Evolutionary conservation across 2,888 invertebrate species (phyloP), one percentile per base, ranked within the genome.

Genomic region (Balanococcus diminutus): DNA sequence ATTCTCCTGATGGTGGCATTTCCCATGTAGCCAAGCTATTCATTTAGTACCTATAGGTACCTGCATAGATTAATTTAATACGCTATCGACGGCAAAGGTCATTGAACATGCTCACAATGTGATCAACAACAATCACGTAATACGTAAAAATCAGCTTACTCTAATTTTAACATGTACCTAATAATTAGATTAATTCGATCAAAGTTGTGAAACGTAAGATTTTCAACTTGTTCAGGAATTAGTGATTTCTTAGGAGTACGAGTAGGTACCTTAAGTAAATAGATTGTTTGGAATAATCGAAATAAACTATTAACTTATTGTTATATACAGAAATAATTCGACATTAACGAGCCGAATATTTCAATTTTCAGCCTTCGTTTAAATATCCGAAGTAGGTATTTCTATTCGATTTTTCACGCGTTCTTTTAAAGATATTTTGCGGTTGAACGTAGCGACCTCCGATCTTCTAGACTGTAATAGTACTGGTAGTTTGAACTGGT

Each of bases 401-500:
- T 56, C 28, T 82, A 28, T 25, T 25, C 82, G 32, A 82, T 82
- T 82, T 82, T 82, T 82, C 82, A 82, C 82, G 82, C 82, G 56
- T 82, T 82, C 82, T 16, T n/a, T 82, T 56, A 25, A 79, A 36
- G 36, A 79, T n/a, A 36, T 79, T n/a, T 79, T 79, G 75, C 75
- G 75, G 75, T 79, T 79, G 9, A 36, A 79, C 11, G 75, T 79
- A 16, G 75, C 75, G 75, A 36, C 75, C 75, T 36, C 75, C 28
- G 28, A 14, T 67, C 28, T 14, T 67, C 6, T 28, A 67, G 2
- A 31, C 8, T 22, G 8, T 56, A 67, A 67, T 25, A 25, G n/a
- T 2, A 67, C 14, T 14, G 16, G 28, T 67, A 28, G 28, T 28
- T 67, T 28, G 67, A 67, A 67, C 67, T 67, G 75, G 36, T 79